Conservation (phyloP, 2,797 vertebrate genomes). For the Takifugu ocellatus region DNA sequence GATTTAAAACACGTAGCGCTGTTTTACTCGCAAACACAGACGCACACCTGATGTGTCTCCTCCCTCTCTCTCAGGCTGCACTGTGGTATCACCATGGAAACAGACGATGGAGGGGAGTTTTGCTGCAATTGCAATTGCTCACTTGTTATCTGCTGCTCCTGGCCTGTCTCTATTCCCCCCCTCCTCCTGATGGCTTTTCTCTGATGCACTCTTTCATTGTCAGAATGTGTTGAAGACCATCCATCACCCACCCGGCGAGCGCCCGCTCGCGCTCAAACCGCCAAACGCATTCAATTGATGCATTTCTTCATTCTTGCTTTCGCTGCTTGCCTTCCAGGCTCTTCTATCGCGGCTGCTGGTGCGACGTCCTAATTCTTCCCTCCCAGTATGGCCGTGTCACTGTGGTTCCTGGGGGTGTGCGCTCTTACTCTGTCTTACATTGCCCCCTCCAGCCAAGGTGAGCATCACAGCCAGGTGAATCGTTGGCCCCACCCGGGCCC, state of each 20-base stretch:
- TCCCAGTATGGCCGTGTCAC: conserved; percentile 72
- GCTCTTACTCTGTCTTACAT: conserved; percentile 67
- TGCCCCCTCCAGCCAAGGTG: conserved; percentile 75
- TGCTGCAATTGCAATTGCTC: conserved; percentile 50
- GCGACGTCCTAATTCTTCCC: conserved; percentile 63
- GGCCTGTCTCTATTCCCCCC: conserved; percentile 23
- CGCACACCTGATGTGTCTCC: conserved; percentile 20
- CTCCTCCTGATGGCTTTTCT: conserved; percentile 10
- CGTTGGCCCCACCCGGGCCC: too few relatives aligned
- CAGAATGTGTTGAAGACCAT: conserved; percentile 16
- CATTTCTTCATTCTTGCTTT: conserved; percentile 23
- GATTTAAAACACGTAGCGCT: conserved; percentile 49
- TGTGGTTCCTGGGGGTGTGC: conserved; percentile 75
- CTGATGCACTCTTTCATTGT: conserved; percentile 29
- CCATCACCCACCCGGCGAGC: background rate
- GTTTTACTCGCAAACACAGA: conserved; percentile 28
- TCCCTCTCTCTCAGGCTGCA: conserved; percentile 32
- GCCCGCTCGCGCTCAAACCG: conserved; percentile 3
- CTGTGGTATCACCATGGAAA: conserved; percentile 70
- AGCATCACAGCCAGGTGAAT: conserved; percentile 17
- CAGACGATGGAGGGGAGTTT: conserved; percentile 67
- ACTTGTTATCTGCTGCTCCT: conserved; percentile 52
- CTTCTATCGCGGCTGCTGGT: conserved; percentile 58
- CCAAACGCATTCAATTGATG: background rate
- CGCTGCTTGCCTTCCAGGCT: conserved; percentile 54